Evolutionary conservation across 2,113 vertebrate species (phyloP), one percentile per base, ranked within the genome.

Genomic region (Pampusana beccarii): DNA sequence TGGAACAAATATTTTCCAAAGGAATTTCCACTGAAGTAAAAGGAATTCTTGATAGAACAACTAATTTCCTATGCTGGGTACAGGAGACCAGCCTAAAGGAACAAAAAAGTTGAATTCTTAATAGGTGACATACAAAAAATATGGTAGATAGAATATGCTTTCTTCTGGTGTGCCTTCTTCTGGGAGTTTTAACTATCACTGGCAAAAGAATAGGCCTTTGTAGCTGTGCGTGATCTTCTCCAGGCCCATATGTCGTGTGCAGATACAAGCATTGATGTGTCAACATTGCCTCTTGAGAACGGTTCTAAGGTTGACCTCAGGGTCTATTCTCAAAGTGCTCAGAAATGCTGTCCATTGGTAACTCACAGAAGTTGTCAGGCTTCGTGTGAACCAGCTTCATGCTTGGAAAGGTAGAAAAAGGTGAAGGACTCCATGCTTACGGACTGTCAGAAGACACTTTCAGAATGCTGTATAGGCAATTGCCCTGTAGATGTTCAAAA

Each of bases 351-450:
- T 24, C 46, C 25, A 6, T 20, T 38, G 31, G 8, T 54, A 54
- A 26, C 9, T 34, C 19, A 23, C 15, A 50, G 60, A 82, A 60
- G 15, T 34, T 2, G 0, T 58, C 71, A 65, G 34, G 31, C 23
- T 73, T 82, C 57, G 44, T 1, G 2, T 5, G 16, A 81, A 69
- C 4, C 31, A 54, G 34, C 44, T 82, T 53, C 29, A 10, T 38
- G 24, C 20, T 38, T 25, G 54, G 20, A 34, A 62, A 50, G 24
- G 11, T 9, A 60, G 31, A 46, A 58, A 17, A 18, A 81, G 24
- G 5, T n/a, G 54, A 86, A 28, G 14, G 53, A 17, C 5, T 1
- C 7, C n/a, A 48, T 4, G 4, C 3, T 51, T n/a, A n/a, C 2
- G 9, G 48, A 54, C 38, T 73, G 14, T 48, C 50, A 70, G 50